These are phyloP conservation scores for Labroides dimidiatus DNA, from an alignment of 2,797 vertebrate species.

Conservation along the genomic window DNA sequence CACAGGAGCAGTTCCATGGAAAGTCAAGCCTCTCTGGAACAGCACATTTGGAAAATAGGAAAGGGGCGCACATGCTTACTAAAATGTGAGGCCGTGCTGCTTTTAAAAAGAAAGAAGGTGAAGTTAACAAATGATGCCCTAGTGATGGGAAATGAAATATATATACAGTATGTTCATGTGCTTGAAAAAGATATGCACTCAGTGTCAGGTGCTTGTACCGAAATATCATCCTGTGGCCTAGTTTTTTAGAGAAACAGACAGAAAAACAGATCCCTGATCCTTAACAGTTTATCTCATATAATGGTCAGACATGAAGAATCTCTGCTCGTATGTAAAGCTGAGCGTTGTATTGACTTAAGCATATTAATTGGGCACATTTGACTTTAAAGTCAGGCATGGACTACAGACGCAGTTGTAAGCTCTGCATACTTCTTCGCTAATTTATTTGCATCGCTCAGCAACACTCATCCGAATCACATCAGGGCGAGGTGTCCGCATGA, in stretches of 20 bases:
- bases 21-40: slow-evolving; percentile 33
- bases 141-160: background rate
- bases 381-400: no score
- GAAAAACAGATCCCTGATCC: background rate
- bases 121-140: background rate
- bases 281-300: background rate
- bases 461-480: no score
- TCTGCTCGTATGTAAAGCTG: background rate
- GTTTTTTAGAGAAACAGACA: background rate
- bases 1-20: slow-evolving; percentile 37
- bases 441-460: no score
- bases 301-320: background rate
- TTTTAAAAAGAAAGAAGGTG: background rate
- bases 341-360: background rate
- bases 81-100: background rate
- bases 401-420: no score
- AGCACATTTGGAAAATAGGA: slow-evolving; percentile 63
- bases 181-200: no score
- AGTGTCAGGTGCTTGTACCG: background rate
- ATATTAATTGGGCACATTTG: no score
- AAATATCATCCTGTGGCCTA: slow-evolving; percentile 17
- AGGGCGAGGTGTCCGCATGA: no score
- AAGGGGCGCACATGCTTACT: background rate
- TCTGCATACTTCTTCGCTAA: no score
- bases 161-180: background rate